Percentiles rank a stretch among this genome's conserved stretches.
These are phyloP conservation scores for Leptoteleia sp. DNA, from an alignment of 1,140 invertebrate species.

Conservation along the genomic window DNA sequence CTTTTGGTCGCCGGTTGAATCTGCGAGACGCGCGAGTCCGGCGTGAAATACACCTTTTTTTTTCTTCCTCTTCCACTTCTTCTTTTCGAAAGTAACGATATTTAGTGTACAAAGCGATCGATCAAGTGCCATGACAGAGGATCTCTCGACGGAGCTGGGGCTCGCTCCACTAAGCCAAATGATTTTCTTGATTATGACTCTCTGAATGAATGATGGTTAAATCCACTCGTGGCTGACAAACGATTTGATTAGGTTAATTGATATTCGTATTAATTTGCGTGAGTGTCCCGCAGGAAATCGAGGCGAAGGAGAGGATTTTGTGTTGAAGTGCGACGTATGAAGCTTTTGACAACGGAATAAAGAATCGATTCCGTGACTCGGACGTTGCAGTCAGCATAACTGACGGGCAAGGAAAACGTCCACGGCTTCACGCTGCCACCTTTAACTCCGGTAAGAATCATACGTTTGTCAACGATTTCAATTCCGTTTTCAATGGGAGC, in stretches of 20 bases:
- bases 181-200: conserved; percentile 54
- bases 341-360: conserved; percentile 30
- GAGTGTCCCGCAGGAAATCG: conserved; percentile 25
- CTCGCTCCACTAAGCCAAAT: conserved; percentile 47
- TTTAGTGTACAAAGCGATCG: conserved; percentile 40
- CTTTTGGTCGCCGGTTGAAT: conserved; percentile 13
- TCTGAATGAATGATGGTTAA: conserved; percentile 50
- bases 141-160: conserved; percentile 40
- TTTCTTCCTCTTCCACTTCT: no score
- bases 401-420: conserved; percentile 67
- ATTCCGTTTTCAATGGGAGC: conserved; percentile 20
- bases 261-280: conserved; percentile 56
- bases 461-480: conserved; percentile 44
- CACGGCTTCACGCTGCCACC: conserved; percentile 73
- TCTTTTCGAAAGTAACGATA: conserved; percentile 55
- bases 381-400: conserved; percentile 58
- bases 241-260: conserved; percentile 56
- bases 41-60: conserved; percentile 24
- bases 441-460: conserved; percentile 74
- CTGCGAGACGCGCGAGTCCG: conserved; percentile 15
- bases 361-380: conserved; percentile 37
- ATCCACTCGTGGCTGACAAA: conserved; percentile 39
- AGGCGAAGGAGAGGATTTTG: conserved; percentile 11
- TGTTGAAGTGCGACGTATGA: conserved; percentile 36
- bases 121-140: conserved; percentile 54